Evolutionary conservation across 2,888 invertebrate species (phyloP), one percentile per base, ranked within the genome.

Genomic region (Proisotoma minuta): DNA sequence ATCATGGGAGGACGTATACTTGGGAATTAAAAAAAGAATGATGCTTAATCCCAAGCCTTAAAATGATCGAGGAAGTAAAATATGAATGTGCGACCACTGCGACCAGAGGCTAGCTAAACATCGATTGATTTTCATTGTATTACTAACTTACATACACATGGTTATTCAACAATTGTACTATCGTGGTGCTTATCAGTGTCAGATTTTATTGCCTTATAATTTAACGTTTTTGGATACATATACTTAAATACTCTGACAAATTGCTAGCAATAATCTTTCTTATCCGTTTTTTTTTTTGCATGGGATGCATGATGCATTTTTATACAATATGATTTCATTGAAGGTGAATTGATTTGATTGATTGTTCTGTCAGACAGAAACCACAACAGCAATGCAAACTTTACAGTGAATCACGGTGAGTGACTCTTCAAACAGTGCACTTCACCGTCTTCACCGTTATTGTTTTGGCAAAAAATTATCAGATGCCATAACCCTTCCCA

Each of bases 171-270:
- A 43, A 20, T n/a, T 43, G 43, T 50, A 12, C 10, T 50, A 51
- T 51, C 51, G 28, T 15, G 28, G 5, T 26, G 28, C 8, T 27
- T 26, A 51, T 51, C 51, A 51, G 51, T 51, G 51, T 51, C 28
- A 24, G 28, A 24, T 27, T 51, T 27, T 27, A 27, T 51, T 51
- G 51, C 26, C 27, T 10, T 51, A 20, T 51, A 24, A 20, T 43
- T 15, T n/a, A 43, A 4, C n/a, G n/a, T n/a, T n/a, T n/a, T n/a
- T n/a, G n/a, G n/a, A n/a, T n/a, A n/a, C n/a, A n/a, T n/a, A n/a
- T n/a, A n/a, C n/a, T n/a, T n/a, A n/a, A n/a, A n/a, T n/a, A n/a
- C n/a, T n/a, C n/a, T n/a, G n/a, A n/a, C n/a, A n/a, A n/a, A n/a
- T n/a, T n/a, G 15, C 34, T 34, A 15, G 34, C 15, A 10, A 10